Evolutionary conservation across 2,888 invertebrate genomes (phyloP), one percentile per base, ranked within the genome.

Genomic region (Maniola hyperantus): DNA sequence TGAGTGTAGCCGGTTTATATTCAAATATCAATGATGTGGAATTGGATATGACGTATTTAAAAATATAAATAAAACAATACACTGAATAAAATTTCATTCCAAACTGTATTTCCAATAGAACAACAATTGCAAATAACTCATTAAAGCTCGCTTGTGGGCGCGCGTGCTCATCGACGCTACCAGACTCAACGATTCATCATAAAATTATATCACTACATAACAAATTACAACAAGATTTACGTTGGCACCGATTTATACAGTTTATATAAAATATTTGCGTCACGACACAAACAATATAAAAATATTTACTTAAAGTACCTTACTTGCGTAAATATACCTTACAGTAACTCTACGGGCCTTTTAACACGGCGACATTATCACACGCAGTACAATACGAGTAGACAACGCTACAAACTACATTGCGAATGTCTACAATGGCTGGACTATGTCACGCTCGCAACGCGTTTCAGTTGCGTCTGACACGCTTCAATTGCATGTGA

Each of bases 191-290:
- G 84, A 83, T 83, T 85, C 83, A 81, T 84, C 84, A 89, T 91
- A 87, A 85, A 88, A 89, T 84, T 87, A 88, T 85, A 88, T 86
- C 83, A 90, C 89, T 91, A 91, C 83, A 89, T 91, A 92, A 91
- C 91, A 91, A 89, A 89, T 89, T 90, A 91, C 89, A 91, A 91
- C 90, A 72, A 90, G 88, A 84, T 88, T 90, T 86, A 91, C 89
- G 90, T 92, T 92, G 91, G 91, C 91, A 92, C 91, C 91, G 82
- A 88, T 88, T 89, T 81, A 87, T 83, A 88, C 84, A 86, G 77
- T 85, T 79, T 71, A 84, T 85, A 87, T 84, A 88, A 88, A 91
- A 89, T 85, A 87, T 87, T 88, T 88, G 91, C 87, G 89, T 88
- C 77, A 76, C 74, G 79, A 83, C 89, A 89, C 89, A 88, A 87